Percentiles rank a stretch among this genome's conserved stretches.
Evolutionary conservation across 2,797 vertebrate genomes (phyloP).

Genomic region (Miichthys miiuy): DNA sequence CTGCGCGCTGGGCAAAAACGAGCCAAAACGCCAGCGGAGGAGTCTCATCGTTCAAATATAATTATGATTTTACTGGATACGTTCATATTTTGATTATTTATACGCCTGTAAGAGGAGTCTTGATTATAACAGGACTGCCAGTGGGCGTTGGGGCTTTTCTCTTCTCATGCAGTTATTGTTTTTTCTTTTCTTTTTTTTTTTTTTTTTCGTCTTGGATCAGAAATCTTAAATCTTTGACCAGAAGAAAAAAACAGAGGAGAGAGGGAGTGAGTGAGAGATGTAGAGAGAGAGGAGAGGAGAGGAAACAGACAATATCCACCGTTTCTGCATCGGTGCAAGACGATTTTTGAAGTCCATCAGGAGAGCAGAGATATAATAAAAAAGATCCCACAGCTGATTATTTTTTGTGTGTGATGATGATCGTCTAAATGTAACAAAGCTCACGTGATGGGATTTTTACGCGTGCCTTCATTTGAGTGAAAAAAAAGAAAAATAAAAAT

Average conservation of each 20-base stretch:
- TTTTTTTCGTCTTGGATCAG: constrained; percentile 85
- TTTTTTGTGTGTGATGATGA: constrained; percentile 39
- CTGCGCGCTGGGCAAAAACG: constrained; percentile 34
- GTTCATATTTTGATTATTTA: constrained; percentile 65
- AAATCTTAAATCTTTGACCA: constrained; percentile 76
- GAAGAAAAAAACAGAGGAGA: constrained; percentile 31
- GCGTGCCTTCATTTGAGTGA: constrained; percentile 16
- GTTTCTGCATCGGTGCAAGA: constrained; percentile 75
- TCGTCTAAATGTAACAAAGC: constrained; percentile 46
- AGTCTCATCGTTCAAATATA: constrained; percentile 55
- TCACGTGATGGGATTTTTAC: constrained; percentile 44
- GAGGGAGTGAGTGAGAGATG: background rate
- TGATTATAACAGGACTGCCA: constrained; percentile 88
- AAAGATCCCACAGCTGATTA: constrained; percentile 36
- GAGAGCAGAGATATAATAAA: constrained; percentile 48
- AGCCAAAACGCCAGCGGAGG: constrained; percentile 47
- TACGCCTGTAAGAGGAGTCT: constrained; percentile 73
- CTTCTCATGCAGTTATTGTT: constrained; percentile 85
- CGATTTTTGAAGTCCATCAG: constrained; percentile 72
- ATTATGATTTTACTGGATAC: constrained; percentile 65
- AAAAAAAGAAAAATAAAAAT: constrained; percentile 30
- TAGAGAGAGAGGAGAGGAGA: constrained; percentile 8
- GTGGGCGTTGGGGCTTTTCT: constrained; percentile 85
- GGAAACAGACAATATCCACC: constrained; percentile 76
- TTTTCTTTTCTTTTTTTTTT: no score